Conservation (phyloP, 2,797 vertebrate genomes). For the Schizopygopsis pylzovi region DNA sequence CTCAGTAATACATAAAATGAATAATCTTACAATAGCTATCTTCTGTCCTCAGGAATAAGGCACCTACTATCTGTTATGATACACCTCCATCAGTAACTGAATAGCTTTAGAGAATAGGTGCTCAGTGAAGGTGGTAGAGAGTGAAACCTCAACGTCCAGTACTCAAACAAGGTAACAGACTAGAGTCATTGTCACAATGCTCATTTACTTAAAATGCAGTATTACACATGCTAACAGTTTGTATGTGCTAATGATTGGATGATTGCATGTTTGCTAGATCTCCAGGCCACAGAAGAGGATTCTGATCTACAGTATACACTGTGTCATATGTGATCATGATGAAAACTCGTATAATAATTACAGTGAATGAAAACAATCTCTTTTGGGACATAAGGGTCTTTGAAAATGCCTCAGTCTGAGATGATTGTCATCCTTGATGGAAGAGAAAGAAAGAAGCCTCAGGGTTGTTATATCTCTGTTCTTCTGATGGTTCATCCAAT, state of each 20-base stretch:
- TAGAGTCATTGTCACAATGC: neutral
- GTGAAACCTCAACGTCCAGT: slow-evolving; percentile 66
- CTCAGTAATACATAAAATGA: neutral
- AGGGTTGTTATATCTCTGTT: neutral
- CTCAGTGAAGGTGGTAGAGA: slow-evolving; percentile 23
- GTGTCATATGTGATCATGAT: neutral
- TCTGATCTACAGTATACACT: neutral
- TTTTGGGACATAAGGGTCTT: neutral
- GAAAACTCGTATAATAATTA: neutral
- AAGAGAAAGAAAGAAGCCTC: neutral
- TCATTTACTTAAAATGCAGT: neutral
- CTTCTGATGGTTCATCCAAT: neutral
- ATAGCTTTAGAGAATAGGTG: slow-evolving; percentile 62
- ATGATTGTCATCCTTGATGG: neutral
- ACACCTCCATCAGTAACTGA: slow-evolving; percentile 57
- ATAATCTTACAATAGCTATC: neutral
- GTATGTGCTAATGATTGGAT: neutral
- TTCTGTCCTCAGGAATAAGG: slow-evolving; percentile 1
- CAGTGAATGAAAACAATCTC: neutral
- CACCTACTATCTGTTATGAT: slow-evolving; percentile 45
- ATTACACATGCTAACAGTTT: neutral
- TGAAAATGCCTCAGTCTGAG: neutral
- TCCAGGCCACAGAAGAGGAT: neutral
- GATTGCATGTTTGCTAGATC: neutral
- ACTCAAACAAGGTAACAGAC: slow-evolving; percentile 58